phyloP scores from a whole-genome alignment of 1,140 invertebrate genomes.

The Trypoxylus dichotomus region DNA sequence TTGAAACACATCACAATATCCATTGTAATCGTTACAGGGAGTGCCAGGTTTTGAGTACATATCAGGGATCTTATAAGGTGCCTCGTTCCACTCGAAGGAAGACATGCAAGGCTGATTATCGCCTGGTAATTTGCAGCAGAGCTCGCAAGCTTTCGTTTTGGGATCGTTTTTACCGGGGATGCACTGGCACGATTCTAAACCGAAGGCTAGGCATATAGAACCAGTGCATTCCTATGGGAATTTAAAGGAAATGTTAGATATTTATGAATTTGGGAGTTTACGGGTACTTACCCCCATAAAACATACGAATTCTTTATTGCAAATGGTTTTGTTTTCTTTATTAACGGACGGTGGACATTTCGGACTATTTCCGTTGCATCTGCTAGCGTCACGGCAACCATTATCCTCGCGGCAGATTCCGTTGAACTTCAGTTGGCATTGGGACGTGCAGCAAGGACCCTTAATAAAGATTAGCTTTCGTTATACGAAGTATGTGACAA shows the following conservation, averaged over 20 bases:
- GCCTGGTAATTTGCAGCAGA: conserved; percentile 86
- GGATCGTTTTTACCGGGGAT: conserved; percentile 72
- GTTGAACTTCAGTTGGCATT: conserved; percentile 81
- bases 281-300: conserved; percentile 85
- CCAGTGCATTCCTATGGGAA: conserved; percentile 83
- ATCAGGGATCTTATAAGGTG: conserved; percentile 87
- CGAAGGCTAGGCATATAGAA: conserved; percentile 90
- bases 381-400: conserved; percentile 87
- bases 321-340: conserved; percentile 92
- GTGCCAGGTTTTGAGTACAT: conserved; percentile 93
- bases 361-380: conserved; percentile 82
- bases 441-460: conserved; percentile 92
- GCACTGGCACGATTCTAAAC: conserved; percentile 95
- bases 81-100: conserved; percentile 87
- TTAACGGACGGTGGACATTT: conserved; percentile 88
- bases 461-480: conserved; percentile 58
- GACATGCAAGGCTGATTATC: conserved; percentile 80
- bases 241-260: neutral
- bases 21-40: conserved; percentile 97
- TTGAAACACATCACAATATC: conserved; percentile 99
- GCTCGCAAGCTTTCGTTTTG: conserved; percentile 82
- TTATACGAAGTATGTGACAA: too few relatives aligned
- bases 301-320: conserved; percentile 91
- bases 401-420: conserved; percentile 93
- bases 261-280: neutral